phyloP scores from a whole-genome alignment of 53 echinoderm and acorn worm genomes.

The Pentamera pediparva region DNA sequence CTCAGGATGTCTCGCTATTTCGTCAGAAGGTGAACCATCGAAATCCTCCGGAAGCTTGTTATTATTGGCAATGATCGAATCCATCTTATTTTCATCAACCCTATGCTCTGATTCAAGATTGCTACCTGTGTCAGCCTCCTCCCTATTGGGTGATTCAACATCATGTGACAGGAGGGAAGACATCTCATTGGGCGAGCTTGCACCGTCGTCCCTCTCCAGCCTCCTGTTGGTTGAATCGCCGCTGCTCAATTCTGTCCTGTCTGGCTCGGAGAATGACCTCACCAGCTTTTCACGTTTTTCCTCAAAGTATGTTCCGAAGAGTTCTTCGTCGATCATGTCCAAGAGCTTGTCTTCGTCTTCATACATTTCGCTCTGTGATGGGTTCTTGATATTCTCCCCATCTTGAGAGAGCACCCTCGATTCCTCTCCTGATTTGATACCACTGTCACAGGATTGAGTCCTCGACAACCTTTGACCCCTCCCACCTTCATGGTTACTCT shows the following conservation, averaged over 20 bases:
- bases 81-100: no score
- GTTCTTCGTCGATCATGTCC: conserved; percentile 75
- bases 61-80: no score
- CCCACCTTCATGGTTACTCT: background rate
- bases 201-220: background rate
- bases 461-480: background rate
- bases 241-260: background rate
- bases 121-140: no score
- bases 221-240: background rate
- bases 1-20: no score
- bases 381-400: background rate
- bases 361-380: background rate
- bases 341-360: conserved; percentile 71
- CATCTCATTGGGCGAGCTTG: conserved; percentile 9
- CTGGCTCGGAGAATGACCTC: background rate
- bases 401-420: background rate
- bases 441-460: conserved; percentile 7
- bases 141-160: background rate
- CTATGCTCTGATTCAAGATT: no score
- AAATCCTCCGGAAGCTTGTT: no score
- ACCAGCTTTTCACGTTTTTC: background rate
- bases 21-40: no score
- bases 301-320: conserved; percentile 84
- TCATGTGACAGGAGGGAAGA: conserved; percentile 14
- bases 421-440: background rate